Evolutionary conservation across 1,140 invertebrate species (phyloP), one percentile per base, ranked within the genome.

Genomic region (Drosophila tani): DNA sequence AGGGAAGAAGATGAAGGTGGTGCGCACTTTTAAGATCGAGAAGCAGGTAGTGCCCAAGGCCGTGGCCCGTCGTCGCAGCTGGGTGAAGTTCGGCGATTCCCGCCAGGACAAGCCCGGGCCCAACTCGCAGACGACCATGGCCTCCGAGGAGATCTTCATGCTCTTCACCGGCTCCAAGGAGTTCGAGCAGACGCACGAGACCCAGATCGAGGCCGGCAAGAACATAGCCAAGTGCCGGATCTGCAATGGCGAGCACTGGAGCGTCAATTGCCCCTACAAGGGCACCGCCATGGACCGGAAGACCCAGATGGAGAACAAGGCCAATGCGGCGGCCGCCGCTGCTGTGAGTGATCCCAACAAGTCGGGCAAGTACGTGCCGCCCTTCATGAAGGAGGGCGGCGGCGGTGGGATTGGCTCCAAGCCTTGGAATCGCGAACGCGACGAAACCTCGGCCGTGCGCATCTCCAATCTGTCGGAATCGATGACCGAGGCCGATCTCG

Each of bases 401-500:
- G 93, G 96, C 1, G 63, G 56, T 9, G 40, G 40, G 0, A 12
- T 12, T 5, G n/a, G 43, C 1, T 49, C 38, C 21, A 77, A 77
- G 47, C 12, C 14, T 2, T 77, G 73, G 59, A 57, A 97, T 92
- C 93, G 95, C 29, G 94, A 96, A 45, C 94, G 96, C 5, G 96
- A 97, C 86, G 97, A 99, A 82, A 95, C 96, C 1, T 96, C 96
- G 0, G 98, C 98, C 2, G 98, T 99, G 73, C 95, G 99, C 79
- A 99, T 99, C 49, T 99, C 98, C 1, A 99, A 99, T 93, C 94
- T 99, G 1, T 99, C 98, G 5, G 98, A 99, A 92, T 98, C 98
- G 70, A 99, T 98, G 56, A 96, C 97, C 12, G 99, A 99, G 93
- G 95, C 95, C 8, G 99, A 99, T 94, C 94, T 99, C 50, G 98